phyloP scores from a whole-genome alignment of 2,113 vertebrate genomes.

The Poeciliopsis turrubarensis region DNA sequence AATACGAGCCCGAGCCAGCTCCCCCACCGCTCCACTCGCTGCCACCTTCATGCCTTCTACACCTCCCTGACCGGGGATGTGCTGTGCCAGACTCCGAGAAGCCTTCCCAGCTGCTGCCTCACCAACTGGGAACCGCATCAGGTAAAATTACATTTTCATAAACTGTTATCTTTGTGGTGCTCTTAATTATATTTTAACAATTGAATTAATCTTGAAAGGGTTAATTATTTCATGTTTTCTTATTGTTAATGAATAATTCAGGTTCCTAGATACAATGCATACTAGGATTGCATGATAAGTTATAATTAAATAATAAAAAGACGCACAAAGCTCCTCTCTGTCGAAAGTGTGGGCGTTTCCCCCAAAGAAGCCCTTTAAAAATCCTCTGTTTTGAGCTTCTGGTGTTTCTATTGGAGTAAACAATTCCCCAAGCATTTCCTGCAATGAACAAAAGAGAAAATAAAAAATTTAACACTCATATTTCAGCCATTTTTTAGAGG shows the following conservation, averaged over 20 bases:
- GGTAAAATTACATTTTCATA: neutral
- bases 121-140: constrained; percentile 81
- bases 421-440: constrained; percentile 98
- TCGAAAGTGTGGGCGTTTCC: constrained; percentile 93
- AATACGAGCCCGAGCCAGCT: constrained; percentile 90
- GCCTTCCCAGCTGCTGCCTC: constrained; percentile 94
- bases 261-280: neutral
- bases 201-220: neutral
- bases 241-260: neutral
- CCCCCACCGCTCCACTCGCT: constrained; percentile 88
- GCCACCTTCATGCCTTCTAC: constrained; percentile 92
- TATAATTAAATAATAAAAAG: neutral
- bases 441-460: constrained; percentile 17
- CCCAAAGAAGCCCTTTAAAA: constrained; percentile 96
- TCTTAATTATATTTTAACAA: neutral
- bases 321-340: constrained; percentile 97
- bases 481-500: neutral
- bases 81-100: constrained; percentile 93
- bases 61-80: constrained; percentile 91
- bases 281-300: neutral
- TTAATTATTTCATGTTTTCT: neutral
- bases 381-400: constrained; percentile 96
- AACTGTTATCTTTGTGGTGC: neutral
- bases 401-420: constrained; percentile 96
- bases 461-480: neutral